These are phyloP conservation scores for Halcyon chelicuti DNA, from an alignment of 2,797 vertebrate species.

Conservation along the genomic window DNA sequence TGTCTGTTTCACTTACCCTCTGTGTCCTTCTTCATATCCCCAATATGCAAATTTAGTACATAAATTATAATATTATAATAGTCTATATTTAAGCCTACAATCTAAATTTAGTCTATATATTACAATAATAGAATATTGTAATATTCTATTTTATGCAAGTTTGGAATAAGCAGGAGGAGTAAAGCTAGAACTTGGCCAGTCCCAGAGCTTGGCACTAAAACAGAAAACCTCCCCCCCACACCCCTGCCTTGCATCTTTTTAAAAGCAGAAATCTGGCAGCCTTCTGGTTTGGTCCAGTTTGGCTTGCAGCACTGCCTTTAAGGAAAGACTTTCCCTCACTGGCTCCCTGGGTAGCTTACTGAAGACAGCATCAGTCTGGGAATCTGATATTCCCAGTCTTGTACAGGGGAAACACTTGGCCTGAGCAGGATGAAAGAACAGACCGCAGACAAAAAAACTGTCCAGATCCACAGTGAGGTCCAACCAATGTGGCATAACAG, in stretches of 20 bases:
- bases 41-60: not conserved
- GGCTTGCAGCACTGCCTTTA: not conserved
- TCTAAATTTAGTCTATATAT: too few relatives aligned
- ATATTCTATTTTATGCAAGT: not conserved
- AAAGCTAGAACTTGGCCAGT: not conserved
- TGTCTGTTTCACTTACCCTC: not conserved
- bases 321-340: not conserved
- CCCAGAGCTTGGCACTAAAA: not conserved
- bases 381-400: not conserved
- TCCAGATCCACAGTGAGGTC: not conserved
- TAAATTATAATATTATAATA: too few relatives aligned
- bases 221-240: not conserved
- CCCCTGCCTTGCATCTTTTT: not conserved
- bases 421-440: not conserved
- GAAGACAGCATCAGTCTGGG: not conserved
- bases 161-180: not conserved
- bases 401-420: not conserved
- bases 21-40: not conserved
- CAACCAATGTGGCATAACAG: not conserved
- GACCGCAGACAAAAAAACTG: not conserved
- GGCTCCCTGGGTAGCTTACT: not conserved
- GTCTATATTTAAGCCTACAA: too few relatives aligned
- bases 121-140: not conserved
- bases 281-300: not conserved
- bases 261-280: not conserved